phyloP scores from a whole-genome alignment of 1,140 invertebrate species.

The Caenorhabditis inopinata region DNA sequence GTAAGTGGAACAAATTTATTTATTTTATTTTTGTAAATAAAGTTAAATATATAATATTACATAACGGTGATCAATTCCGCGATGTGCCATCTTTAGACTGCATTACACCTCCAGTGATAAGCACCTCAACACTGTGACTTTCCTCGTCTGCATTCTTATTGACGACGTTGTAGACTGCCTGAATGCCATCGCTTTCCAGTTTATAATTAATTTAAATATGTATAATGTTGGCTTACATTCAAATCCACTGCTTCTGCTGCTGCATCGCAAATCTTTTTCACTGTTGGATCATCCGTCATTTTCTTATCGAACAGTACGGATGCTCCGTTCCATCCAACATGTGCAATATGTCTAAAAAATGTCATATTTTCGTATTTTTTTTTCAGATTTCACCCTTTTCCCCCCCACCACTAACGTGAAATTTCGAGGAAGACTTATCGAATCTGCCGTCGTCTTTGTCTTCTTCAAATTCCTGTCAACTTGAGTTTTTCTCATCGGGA shows the following conservation, averaged over 20 bases:
- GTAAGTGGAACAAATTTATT: too few species aligned
- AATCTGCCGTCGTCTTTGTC: conserved; percentile 1
- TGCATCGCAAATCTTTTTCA: conserved; percentile 41
- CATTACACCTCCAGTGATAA: conserved; percentile 4
- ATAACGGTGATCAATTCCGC: background rate
- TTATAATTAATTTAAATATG: too few species aligned
- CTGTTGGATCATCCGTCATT: conserved; percentile 36
- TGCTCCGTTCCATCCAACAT: conserved; percentile 49
- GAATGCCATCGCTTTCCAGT: too few species aligned
- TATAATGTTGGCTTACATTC: background rate
- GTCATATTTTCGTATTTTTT: background rate
- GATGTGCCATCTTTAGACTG: conserved; percentile 17
- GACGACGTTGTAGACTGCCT: background rate
- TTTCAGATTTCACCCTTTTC: background rate
- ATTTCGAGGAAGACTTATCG: conserved; percentile 45
- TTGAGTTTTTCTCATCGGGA: conserved; percentile 38
- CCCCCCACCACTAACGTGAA: conserved; percentile 38
- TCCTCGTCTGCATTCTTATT: conserved; percentile 10
- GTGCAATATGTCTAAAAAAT: conserved; percentile 49
- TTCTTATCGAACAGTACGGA: conserved; percentile 40
- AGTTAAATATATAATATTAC: too few species aligned
- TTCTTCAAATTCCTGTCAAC: conserved; percentile 35
- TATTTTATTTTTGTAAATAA: too few species aligned
- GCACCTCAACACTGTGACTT: conserved; percentile 4
- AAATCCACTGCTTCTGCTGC: conserved; percentile 36